Conservation (phyloP, 2,113 vertebrate species). For the Calyptomena viridis region DNA sequence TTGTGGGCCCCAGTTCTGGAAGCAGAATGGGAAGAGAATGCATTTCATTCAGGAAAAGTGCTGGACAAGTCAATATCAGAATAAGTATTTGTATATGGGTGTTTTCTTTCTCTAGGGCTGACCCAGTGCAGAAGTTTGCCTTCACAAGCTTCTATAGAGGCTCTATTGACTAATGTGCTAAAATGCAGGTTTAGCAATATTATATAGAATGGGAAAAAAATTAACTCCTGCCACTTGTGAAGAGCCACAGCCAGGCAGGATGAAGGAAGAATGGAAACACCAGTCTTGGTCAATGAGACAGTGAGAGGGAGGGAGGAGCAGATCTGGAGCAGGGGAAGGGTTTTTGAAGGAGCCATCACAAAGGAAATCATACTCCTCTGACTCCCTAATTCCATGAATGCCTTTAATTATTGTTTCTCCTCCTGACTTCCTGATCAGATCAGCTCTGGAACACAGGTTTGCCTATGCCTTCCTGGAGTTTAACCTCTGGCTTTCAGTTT, state of each 20-base stretch:
- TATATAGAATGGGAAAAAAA: neutral
- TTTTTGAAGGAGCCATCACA: neutral
- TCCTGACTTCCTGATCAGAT: neutral
- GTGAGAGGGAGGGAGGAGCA: neutral
- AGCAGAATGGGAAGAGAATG: neutral
- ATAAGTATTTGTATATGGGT: fast-evolving
- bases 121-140: neutral
- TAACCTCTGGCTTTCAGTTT: neutral
- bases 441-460: neutral
- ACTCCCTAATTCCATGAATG: neutral
- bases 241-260: neutral
- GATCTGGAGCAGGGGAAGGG: neutral
- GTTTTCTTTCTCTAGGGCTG: neutral
- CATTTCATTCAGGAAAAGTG: neutral
- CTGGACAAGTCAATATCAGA: neutral
- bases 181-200: neutral
- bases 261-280: neutral
- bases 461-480: neutral
- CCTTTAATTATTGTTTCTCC: neutral
- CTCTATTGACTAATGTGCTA: neutral
- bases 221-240: fast-evolving
- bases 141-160: neutral
- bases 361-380: neutral
- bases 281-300: neutral
- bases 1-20: neutral